Evolutionary conservation across 1,140 invertebrate genomes (phyloP).

Genomic region (Oryzaephilus surinamensis): DNA sequence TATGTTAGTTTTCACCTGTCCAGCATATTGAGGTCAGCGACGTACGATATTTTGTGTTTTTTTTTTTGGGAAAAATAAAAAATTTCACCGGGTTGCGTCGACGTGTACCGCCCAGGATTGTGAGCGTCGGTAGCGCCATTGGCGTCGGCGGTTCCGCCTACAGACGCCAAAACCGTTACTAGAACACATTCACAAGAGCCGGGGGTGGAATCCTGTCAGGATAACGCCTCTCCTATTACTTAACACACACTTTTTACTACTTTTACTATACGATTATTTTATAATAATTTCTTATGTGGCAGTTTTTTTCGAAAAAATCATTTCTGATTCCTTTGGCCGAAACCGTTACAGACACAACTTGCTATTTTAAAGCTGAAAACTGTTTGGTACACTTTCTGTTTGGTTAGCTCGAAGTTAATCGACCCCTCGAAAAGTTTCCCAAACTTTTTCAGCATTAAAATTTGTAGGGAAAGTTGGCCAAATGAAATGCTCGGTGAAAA

Average conservation of each 20-base stretch:
- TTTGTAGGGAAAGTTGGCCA: conserved; percentile 34
- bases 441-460: conserved; percentile 36
- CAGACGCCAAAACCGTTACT: conserved; percentile 18
- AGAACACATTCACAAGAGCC: conserved; percentile 18
- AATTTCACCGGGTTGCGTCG: conserved; percentile 25
- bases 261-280: conserved; percentile 15
- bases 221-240: conserved; percentile 26
- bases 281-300: conserved; percentile 1
- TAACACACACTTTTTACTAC: conserved; percentile 21
- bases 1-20: conserved; percentile 26
- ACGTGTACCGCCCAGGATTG: conserved; percentile 26
- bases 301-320: not conserved
- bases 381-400: conserved; percentile 32
- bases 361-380: conserved; percentile 18
- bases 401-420: conserved; percentile 33
- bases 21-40: conserved; percentile 22
- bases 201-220: conserved; percentile 26
- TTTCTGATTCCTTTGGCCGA: too few relatives aligned
- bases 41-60: too few relatives aligned
- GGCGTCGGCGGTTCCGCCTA: conserved; percentile 32
- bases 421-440: conserved; percentile 34
- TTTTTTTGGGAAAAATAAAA: conserved; percentile 14
- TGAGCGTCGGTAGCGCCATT: conserved; percentile 25
- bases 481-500: conserved; percentile 25
- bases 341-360: too few relatives aligned